These are phyloP conservation scores for Apistogramma diplotaenia DNA, from an alignment of 2,113 vertebrate genomes.

Conservation along the genomic window DNA sequence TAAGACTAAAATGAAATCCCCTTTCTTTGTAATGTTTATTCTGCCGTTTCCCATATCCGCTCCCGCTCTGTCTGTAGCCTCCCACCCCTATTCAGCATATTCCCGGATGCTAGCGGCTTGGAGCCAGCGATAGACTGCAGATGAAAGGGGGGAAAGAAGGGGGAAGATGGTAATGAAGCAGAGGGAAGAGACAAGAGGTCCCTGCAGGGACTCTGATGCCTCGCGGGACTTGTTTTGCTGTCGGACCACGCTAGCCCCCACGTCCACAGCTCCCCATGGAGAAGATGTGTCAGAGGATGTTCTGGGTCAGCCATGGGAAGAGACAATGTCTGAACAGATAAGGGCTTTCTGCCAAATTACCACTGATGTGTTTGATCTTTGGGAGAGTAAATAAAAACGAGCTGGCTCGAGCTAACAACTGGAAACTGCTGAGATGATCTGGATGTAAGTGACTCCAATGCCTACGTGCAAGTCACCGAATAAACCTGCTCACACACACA, in stretches of 20 bases:
- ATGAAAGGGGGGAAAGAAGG: constrained; percentile 67
- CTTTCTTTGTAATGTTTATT: constrained; percentile 68
- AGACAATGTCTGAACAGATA: constrained; percentile 63
- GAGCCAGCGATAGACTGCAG: constrained; percentile 68
- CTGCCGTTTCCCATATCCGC: constrained; percentile 72
- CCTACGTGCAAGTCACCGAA: neutral
- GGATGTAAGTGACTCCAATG: neutral
- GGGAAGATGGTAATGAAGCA: constrained; percentile 70
- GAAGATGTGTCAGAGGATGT: constrained; percentile 68
- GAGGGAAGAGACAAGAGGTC: constrained; percentile 69
- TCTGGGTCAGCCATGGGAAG: constrained; percentile 73
- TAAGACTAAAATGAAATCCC: constrained; percentile 57
- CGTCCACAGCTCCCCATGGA: constrained; percentile 62
- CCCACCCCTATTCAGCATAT: constrained; percentile 61
- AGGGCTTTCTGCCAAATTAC: constrained; percentile 61
- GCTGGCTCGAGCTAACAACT: neutral
- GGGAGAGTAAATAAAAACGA: constrained; percentile 32
- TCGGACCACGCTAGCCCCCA: constrained; percentile 61
- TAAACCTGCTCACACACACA: neutral
- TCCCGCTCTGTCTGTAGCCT: constrained; percentile 50
- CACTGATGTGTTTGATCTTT: constrained; percentile 46
- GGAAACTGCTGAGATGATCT: constrained; percentile 1
- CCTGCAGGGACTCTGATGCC: constrained; percentile 38
- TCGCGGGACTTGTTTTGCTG: constrained; percentile 64
- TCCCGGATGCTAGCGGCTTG: constrained; percentile 66